Evolutionary conservation across 2,797 vertebrate genomes (phyloP).

Genomic region (Scleropages formosus): DNA sequence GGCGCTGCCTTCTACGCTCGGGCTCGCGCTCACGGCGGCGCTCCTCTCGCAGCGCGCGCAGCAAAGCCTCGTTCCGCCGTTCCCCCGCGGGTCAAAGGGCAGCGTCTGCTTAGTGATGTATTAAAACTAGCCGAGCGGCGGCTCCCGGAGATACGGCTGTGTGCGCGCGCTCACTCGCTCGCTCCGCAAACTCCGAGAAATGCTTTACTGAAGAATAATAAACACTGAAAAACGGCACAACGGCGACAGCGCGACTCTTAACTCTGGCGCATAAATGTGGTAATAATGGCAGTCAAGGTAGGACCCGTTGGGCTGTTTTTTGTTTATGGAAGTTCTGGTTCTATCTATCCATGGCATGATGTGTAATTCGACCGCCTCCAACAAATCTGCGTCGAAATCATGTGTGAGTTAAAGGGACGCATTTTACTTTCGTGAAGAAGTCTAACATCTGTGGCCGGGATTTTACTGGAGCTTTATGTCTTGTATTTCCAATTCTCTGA

Average conservation of each 20-base stretch:
- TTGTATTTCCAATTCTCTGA: not conserved
- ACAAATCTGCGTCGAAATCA: too few species aligned
- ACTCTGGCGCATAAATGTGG: constrained; percentile 66
- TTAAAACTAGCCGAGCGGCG: constrained; percentile 38
- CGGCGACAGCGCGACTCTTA: constrained; percentile 37
- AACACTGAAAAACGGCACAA: constrained; percentile 42
- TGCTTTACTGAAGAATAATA: constrained; percentile 67
- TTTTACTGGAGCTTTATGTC: not conserved
- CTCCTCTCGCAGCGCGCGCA: too few species aligned
- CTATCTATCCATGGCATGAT: too few species aligned
- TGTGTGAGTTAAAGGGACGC: too few species aligned
- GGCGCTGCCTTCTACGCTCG: too few species aligned
- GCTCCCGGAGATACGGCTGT: constrained; percentile 41
- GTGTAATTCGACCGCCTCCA: not conserved
- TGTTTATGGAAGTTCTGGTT: constrained; percentile 12
- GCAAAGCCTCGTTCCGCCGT: not conserved
- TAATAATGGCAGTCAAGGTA: constrained; percentile 73
- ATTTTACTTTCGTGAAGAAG: too few species aligned
- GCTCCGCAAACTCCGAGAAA: constrained; percentile 47
- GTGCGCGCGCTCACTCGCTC: constrained; percentile 44
- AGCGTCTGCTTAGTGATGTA: constrained; percentile 40
- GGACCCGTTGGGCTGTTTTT: not conserved
- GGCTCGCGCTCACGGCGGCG: too few species aligned
- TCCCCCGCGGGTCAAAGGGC: constrained; percentile 33
- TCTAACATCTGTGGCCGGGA: not conserved